Percentiles rank a stretch among this genome's conserved stretches.
These are phyloP conservation scores for Pterostichus madidus DNA, from an alignment of 2,888 invertebrate genomes.

Conservation along the genomic window DNA sequence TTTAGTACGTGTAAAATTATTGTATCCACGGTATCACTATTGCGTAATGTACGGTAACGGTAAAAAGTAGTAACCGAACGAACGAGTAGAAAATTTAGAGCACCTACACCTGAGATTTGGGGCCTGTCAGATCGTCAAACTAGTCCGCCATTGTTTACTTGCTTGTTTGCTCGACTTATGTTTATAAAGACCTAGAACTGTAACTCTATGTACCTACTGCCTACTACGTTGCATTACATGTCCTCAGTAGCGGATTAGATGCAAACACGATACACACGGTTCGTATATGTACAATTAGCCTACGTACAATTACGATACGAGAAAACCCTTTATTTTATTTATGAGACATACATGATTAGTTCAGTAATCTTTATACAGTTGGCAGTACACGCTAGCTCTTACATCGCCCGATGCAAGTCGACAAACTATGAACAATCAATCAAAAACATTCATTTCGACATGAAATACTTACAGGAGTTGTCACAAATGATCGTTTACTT, in stretches of 20 bases:
- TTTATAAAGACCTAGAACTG: not conserved
- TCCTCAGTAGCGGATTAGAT: constrained; percentile 33
- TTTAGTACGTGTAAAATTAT: constrained; percentile 56
- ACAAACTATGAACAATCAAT: constrained; percentile 73
- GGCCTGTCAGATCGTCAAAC: constrained; percentile 56
- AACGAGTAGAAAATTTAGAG: constrained; percentile 50
- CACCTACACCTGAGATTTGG: constrained; percentile 66
- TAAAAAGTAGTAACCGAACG: not conserved
- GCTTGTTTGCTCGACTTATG: constrained; percentile 13
- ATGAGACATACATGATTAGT: constrained; percentile 69
- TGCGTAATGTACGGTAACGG: constrained; percentile 31
- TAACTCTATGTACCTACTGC: constrained; percentile 10
- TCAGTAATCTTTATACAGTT: constrained; percentile 77
- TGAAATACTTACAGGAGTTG: constrained; percentile 58
- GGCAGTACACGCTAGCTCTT: constrained; percentile 78
- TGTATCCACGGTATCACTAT: constrained; percentile 60
- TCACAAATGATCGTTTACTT: constrained; percentile 45
- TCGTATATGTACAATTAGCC: constrained; percentile 64
- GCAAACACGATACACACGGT: constrained; percentile 63
- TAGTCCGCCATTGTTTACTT: not conserved
- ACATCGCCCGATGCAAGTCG: constrained; percentile 73
- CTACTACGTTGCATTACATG: constrained; percentile 19
- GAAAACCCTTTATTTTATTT: constrained; percentile 64
- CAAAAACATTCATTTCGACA: constrained; percentile 72
- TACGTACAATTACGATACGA: constrained; percentile 59